phyloP scores from a whole-genome alignment of 2,797 vertebrate species.

The Podarcis lilfordi region DNA sequence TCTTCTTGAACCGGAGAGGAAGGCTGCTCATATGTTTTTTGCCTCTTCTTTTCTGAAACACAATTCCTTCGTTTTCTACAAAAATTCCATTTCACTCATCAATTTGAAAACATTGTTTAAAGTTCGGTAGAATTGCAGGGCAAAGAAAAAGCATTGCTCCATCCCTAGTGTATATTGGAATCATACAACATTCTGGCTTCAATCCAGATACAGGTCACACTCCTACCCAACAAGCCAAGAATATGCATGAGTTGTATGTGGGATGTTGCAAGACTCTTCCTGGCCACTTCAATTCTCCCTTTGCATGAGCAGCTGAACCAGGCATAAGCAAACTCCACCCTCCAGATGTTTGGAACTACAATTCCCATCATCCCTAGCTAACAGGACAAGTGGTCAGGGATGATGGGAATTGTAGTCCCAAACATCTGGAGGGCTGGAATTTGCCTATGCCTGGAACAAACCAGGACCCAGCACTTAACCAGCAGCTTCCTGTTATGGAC shows the following conservation, averaged over 20 bases:
- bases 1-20: constrained; percentile 66
- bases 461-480: not conserved
- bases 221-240: not conserved
- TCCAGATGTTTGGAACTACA: no score
- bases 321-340: no score
- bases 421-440: no score
- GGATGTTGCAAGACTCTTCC: not conserved
- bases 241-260: not conserved
- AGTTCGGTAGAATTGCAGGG: not conserved
- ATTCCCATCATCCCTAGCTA: no score
- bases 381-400: no score
- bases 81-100: not conserved
- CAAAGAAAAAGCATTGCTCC: not conserved
- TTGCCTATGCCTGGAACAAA: not conserved
- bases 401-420: no score
- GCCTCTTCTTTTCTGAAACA: constrained; percentile 78
- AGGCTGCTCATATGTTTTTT: constrained; percentile 58
- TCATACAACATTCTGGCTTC: not conserved
- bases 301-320: not conserved
- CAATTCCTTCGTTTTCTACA: not conserved
- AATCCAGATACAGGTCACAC: not conserved
- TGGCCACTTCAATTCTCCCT: not conserved
- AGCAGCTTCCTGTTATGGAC: not conserved
- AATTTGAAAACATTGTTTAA: not conserved
- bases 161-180: not conserved